phyloP scores from a whole-genome alignment of 1,140 invertebrate genomes.

The Nomia melanderi region DNA sequence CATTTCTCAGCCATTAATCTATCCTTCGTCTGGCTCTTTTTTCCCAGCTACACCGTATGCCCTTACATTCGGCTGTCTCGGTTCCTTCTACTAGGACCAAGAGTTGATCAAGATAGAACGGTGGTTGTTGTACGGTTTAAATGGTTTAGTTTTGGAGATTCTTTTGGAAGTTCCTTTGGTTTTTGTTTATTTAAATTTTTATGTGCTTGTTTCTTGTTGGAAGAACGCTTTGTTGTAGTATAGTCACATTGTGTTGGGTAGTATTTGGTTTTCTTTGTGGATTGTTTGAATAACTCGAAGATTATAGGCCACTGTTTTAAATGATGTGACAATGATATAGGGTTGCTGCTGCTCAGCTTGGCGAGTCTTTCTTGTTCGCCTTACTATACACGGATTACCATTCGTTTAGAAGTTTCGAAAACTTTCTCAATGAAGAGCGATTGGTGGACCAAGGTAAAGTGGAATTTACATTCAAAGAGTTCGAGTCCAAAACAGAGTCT shows the following conservation, averaged over 20 bases:
- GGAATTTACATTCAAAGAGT: constrained; percentile 3
- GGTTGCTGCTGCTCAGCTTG: too few species aligned
- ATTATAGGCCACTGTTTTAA: too few species aligned
- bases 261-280: too few species aligned
- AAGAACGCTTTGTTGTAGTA: too few species aligned
- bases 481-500: neutral
- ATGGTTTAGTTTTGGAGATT: too few species aligned
- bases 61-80: constrained; percentile 42
- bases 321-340: too few species aligned
- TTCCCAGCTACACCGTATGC: constrained; percentile 43
- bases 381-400: constrained; percentile 3
- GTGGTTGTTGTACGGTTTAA: too few species aligned
- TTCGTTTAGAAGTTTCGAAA: neutral
- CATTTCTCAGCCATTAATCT: constrained; percentile 80
- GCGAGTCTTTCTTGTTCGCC: neutral
- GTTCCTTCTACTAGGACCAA: constrained; percentile 25
- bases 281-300: too few species aligned
- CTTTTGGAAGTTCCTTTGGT: too few species aligned
- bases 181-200: too few species aligned
- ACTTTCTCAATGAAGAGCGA: constrained; percentile 6
- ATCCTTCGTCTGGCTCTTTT: constrained; percentile 70
- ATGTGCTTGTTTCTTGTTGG: too few species aligned
- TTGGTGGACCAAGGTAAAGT: constrained; percentile 3
- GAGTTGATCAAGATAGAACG: neutral
- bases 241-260: too few species aligned